phyloP scores from a whole-genome alignment of 2,888 invertebrate species.

The Sepioteuthis lessoniana region DNA sequence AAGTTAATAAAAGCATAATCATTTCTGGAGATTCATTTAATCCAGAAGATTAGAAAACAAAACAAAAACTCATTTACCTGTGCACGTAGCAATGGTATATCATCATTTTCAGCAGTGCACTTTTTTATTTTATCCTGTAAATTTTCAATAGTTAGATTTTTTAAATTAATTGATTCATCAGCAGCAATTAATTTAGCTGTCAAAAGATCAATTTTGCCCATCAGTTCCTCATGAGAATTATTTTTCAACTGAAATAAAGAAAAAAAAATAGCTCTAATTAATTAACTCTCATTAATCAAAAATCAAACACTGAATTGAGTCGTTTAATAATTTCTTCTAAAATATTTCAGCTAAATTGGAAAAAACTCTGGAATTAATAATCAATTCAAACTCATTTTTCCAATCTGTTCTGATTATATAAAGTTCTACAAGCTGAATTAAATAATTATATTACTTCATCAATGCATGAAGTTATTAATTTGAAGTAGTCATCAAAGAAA shows the following conservation, averaged over 20 bases:
- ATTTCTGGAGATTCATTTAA: neutral
- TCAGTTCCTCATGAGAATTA: neutral
- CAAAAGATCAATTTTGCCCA: slow-evolving; percentile 23
- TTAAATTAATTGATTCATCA: neutral
- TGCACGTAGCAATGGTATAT: slow-evolving; percentile 35
- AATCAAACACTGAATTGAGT: neutral
- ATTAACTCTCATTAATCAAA: neutral
- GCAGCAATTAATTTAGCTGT: slow-evolving; percentile 40
- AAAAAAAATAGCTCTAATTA: neutral
- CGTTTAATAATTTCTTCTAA: too few species aligned
- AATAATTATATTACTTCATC: too few species aligned
- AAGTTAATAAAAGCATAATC: too few species aligned
- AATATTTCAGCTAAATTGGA: too few species aligned
- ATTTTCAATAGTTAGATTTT: neutral
- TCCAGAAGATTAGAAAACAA: neutral
- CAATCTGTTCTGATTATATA: too few species aligned
- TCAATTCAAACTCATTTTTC: too few species aligned
- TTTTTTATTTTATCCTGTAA: neutral
- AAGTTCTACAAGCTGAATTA: too few species aligned
- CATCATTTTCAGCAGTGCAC: neutral
- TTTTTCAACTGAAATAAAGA: neutral
- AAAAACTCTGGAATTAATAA: too few species aligned
- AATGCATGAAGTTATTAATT: too few species aligned
- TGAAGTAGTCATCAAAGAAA: too few species aligned
- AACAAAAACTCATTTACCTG: neutral